Conservation (phyloP, 1,140 invertebrate species). For the Bombus consobrinus region DNA sequence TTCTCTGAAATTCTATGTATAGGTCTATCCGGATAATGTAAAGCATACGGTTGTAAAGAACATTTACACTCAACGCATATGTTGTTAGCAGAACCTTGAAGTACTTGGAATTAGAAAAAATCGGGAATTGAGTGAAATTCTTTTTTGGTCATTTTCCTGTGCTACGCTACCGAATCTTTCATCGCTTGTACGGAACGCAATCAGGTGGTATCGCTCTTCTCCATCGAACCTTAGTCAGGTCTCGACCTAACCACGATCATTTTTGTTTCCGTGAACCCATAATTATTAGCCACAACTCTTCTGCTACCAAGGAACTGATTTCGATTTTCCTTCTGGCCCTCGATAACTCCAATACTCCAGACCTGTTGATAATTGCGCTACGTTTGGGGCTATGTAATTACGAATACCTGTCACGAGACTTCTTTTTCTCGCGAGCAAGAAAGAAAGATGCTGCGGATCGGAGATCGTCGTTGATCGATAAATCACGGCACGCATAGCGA, state of each 20-base stretch:
- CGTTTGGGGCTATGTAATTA: constrained; percentile 35
- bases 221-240: neutral
- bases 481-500: constrained; percentile 52
- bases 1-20: too few species aligned
- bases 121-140: too few species aligned
- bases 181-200: too few species aligned
- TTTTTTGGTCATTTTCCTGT: too few species aligned
- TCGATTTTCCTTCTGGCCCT: constrained; percentile 2
- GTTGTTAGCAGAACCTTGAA: too few species aligned
- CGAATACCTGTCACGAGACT: neutral
- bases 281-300: constrained; percentile 58
- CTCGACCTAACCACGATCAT: neutral
- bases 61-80: too few species aligned
- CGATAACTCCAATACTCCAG: constrained; percentile 51
- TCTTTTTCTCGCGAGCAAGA: neutral
- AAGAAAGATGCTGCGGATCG: neutral
- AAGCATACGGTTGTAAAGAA: too few species aligned
- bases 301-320: constrained; percentile 54
- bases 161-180: too few species aligned
- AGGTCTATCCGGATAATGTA: too few species aligned
- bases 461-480: constrained; percentile 49
- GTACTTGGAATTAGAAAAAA: too few species aligned
- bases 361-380: constrained; percentile 56
- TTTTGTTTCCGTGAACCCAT: constrained; percentile 2
- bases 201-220: neutral